A percentile compares a stretch with the other conserved stretches of the same genome.
phyloP scores from a whole-genome alignment of 1,140 invertebrate genomes.

The Cydia fagiglandana region DNA sequence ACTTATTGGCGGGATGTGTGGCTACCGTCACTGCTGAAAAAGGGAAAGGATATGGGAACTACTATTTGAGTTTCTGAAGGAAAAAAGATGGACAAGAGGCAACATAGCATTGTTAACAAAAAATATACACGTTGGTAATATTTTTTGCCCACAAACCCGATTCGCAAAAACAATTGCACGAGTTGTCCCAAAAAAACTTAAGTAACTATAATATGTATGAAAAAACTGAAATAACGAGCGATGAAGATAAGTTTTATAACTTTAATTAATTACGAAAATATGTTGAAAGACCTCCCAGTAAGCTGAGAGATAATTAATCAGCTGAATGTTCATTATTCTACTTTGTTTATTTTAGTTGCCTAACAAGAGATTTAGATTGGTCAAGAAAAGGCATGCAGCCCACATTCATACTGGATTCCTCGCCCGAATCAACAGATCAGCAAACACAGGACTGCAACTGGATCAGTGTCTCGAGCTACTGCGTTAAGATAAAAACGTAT shows the following conservation, averaged over 20 bases:
- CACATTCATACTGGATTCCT: slow-evolving; percentile 14
- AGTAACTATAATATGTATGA: neutral
- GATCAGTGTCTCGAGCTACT: neutral
- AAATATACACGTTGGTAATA: neutral
- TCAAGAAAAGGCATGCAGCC: slow-evolving; percentile 10
- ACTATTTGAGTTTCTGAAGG: neutral
- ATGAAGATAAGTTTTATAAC: neutral
- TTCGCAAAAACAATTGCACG: neutral
- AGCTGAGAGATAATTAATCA: neutral
- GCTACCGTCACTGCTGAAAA: neutral
- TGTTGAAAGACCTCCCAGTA: neutral
- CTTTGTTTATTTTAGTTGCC: slow-evolving; percentile 1
- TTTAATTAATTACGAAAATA: neutral
- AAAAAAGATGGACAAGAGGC: neutral
- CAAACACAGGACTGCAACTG: neutral
- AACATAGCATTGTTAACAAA: neutral
- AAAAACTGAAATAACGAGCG: neutral
- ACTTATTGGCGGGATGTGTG: slow-evolving; percentile 17
- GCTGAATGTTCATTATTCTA: neutral
- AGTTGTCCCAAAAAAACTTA: neutral
- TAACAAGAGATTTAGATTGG: neutral
- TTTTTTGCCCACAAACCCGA: neutral
- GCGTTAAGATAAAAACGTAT: neutral
- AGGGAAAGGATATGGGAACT: neutral
- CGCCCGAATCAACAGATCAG: neutral